These are phyloP conservation scores for Archilochus colubris DNA, from an alignment of 2,113 vertebrate genomes.

Conservation along the genomic window DNA sequence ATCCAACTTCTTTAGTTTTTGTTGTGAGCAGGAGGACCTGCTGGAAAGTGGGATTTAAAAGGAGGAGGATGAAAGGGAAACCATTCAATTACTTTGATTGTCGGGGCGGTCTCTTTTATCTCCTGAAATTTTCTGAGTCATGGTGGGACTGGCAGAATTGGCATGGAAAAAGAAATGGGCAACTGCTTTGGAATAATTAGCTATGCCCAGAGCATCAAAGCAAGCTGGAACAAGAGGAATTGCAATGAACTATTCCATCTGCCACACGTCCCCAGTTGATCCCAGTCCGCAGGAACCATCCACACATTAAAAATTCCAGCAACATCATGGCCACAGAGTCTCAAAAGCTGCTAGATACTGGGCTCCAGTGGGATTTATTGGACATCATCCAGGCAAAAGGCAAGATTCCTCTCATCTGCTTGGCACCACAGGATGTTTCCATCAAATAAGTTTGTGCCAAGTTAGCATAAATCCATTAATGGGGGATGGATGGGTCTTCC, in stretches of 20 bases:
- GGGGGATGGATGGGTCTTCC: not conserved
- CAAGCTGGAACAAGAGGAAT: not conserved
- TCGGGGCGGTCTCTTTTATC: not conserved
- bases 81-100: not conserved
- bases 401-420: not conserved
- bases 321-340: not conserved
- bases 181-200: not conserved
- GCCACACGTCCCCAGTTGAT: accelerated
- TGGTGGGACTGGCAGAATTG: not conserved
- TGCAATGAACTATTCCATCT: not conserved
- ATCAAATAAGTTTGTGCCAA: not conserved
- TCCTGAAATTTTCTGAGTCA: not conserved
- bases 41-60: not conserved
- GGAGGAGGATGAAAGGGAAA: not conserved
- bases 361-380: not conserved
- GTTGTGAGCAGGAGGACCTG: not conserved
- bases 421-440: not conserved
- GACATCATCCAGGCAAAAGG: not conserved
- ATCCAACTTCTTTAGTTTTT: not conserved
- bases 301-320: not conserved
- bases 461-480: not conserved
- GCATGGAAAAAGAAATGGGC: not conserved
- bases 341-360: not conserved
- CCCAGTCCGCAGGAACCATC: not conserved
- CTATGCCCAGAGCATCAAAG: not conserved